Evolutionary conservation across 2,888 invertebrate genomes (phyloP), one percentile per base, ranked within the genome.

Genomic region (Phlogophora meticulosa): DNA sequence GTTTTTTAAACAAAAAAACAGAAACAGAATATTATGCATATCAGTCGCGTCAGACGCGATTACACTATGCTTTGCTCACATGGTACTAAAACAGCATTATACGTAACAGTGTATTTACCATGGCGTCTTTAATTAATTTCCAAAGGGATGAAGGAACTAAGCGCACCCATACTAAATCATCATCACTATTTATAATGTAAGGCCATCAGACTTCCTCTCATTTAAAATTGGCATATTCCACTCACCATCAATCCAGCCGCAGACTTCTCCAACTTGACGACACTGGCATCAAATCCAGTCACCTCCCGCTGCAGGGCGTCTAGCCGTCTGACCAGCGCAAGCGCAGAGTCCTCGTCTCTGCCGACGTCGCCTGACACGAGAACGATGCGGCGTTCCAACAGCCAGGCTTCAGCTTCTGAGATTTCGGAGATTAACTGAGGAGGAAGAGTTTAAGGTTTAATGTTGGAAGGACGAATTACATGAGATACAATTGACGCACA

Each of bases 401-500:
- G 97, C 99, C 99, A 99, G n/a, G 97, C 97, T 83, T 98, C 98
- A 0, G 98, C 98, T 92, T 99, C 99, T 2, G 97, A 96, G 4
- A 98, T 97, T 91, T 99, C 99, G 0, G 98, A 97, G 82, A 98
- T 98, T 87, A 99, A 98, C 97, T 98, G 13, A 20, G n/a, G 10
- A 7, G 1, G 32, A 15, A 4, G 0, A 32, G 4, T 7, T n/a
- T 24, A 22, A 45, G 13, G 22, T 43, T 20, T 11, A 20, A 43
- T 13, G 11, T 11, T 22, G 13, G 22, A 46, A 20, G 11, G 13
- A 7, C 7, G 22, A 15, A 9, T 24, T 7, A 1, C 7, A 22
- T 9, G 15, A 17, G 7, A 28, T 28, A 28, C 28, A n/a, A n/a
- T n/a, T n/a, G n/a, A n/a, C n/a, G n/a, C n/a, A n/a, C n/a, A n/a